Conservation (phyloP, 2,113 vertebrate species). For the Fregetta grallaria region DNA sequence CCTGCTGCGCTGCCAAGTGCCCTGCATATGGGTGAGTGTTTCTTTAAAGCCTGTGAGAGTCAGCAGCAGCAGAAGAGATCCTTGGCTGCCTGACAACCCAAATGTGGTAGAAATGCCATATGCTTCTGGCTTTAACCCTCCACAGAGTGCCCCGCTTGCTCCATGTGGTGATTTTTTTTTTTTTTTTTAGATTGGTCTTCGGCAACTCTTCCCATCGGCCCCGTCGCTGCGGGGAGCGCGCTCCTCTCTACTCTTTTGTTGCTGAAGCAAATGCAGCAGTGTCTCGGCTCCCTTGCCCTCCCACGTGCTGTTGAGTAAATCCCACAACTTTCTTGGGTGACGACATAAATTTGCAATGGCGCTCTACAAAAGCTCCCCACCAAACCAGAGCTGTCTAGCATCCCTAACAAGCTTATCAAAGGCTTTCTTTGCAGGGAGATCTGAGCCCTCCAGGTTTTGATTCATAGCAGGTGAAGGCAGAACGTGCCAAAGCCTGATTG, state of each 20-base stretch:
- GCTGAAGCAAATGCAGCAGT: not conserved
- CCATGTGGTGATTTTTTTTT: not conserved
- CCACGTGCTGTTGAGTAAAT: not conserved
- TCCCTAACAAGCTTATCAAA: conserved; percentile 76
- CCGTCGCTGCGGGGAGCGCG: not conserved
- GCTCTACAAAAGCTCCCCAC: conserved; percentile 27
- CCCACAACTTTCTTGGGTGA: conserved; percentile 35
- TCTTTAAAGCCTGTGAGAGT: not conserved
- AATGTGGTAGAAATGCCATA: not conserved
- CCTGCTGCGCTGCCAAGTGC: not conserved
- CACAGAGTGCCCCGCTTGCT: not conserved
- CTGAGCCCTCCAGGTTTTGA: conserved; percentile 74
- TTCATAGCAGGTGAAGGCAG: conserved; percentile 74
- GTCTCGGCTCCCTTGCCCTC: not conserved
- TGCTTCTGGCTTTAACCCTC: not conserved
- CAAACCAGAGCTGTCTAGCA: conserved; percentile 56
- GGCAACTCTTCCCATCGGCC: not conserved
- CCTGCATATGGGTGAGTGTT: not conserved
- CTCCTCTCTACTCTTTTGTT: not conserved
- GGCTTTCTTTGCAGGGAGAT: conserved; percentile 64
- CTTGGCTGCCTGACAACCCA: not conserved
- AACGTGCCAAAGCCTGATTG: conserved; percentile 70
- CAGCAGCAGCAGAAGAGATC: not conserved
- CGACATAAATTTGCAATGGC: conserved; percentile 63
- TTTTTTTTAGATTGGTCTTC: not conserved